Evolutionary conservation across 1,140 invertebrate species (phyloP), one percentile per base, ranked within the genome.

Genomic region (Zaprionus davidi): DNA sequence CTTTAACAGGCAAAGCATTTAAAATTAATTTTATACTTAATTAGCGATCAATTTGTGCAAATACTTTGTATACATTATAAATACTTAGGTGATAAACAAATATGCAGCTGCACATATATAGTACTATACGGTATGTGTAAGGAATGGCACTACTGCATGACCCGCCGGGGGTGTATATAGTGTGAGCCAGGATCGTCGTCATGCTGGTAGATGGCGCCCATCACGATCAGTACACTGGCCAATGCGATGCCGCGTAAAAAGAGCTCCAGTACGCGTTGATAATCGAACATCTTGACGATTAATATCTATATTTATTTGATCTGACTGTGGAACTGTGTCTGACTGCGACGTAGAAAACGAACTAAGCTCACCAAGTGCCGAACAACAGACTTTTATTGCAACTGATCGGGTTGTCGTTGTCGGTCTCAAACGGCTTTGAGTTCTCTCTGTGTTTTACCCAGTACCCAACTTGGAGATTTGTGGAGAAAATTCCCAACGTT

Each of bases 81-180:
- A 22, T 51, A 51, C 46, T 51, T 24, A 51, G 46, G 20, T 13
- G 12, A 24, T 24, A 13, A 51, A 24, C 20, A 51, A 51, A 2
- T 51, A 24, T 51, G n/a, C 41, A 17, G 15, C 2, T 44, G 41
- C 41, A 49, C 12, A 20, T 11, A 12, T 44, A 51, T 22, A 4
- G 3, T 22, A 11, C 20, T 51, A 22, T 51, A 51, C 22, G 20
- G 20, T 49, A 12, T 22, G n/a, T 22, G 20, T 49, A 11, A 7
- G 20, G 17, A 11, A 9, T 31, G 13, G 11, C 0, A 20, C 71
- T 57, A 78, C 26, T 87, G 73, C 84, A 87, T 72, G n/a, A 49
- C 28, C 12, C 67, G 78, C 26, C 84, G 65, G 15, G 83, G 83
- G 36, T 87, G 83, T 24, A 87, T 65, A 41, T 87, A 87, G 20